phyloP scores from a whole-genome alignment of 1,140 invertebrate species.

The Dreissena rostriformis region DNA sequence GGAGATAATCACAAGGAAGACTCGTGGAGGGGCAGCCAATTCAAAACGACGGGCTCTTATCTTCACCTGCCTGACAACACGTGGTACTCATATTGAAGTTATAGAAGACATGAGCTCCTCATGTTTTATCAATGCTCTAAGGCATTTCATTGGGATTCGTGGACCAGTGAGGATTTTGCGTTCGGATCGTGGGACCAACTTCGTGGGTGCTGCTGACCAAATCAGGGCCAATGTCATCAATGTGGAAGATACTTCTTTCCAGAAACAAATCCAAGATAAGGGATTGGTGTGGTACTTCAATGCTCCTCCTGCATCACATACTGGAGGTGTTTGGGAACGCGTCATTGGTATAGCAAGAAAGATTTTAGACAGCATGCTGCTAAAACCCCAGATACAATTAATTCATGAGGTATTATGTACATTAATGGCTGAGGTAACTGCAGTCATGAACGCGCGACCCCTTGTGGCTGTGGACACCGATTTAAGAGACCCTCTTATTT shows the following conservation, averaged over 20 bases:
- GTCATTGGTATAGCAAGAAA: constrained; percentile 49
- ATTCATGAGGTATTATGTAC: constrained; percentile 31
- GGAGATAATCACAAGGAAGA: constrained; percentile 1
- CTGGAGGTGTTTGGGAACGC: constrained; percentile 59
- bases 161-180: constrained; percentile 1
- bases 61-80: background rate
- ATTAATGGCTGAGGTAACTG: constrained; percentile 18
- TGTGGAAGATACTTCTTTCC: constrained; percentile 20
- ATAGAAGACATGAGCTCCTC: constrained; percentile 53
- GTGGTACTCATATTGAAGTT: constrained; percentile 54
- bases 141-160: constrained; percentile 5
- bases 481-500: constrained; percentile 8
- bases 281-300: constrained; percentile 46
- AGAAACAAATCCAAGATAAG: constrained; percentile 10
- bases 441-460: constrained; percentile 15
- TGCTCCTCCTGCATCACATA: constrained; percentile 52
- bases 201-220: constrained; percentile 37
- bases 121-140: constrained; percentile 56
- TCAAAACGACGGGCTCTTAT: constrained; percentile 7
- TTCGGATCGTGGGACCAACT: constrained; percentile 56
- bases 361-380: constrained; percentile 23
- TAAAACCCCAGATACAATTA: constrained; percentile 23
- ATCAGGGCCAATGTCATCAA: constrained; percentile 18
- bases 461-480: constrained; percentile 17
- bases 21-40: background rate